Base-by-base conservation (phyloP, 2,113 vertebrate species). In the Catharus fuscescens region DNA sequence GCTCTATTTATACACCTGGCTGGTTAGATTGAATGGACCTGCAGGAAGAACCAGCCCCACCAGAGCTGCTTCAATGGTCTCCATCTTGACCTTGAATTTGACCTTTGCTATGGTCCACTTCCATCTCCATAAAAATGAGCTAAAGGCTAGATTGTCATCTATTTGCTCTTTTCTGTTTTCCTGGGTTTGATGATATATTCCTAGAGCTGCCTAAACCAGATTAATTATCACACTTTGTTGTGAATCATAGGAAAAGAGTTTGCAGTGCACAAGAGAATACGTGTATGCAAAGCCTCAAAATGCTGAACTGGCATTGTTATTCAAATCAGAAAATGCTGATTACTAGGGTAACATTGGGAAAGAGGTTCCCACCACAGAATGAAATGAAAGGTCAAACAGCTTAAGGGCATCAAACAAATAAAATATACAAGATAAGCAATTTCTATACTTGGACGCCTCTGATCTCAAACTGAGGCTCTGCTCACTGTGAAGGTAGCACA, bases 1-100 rank as follows among this genome's bases (percentile, higher is more conserved):
- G 93, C 93, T 98, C 91, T 96, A 83, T 97, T 97, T 97, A 44
- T 95, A 88, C 89, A 97, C 79, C 82, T 59, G 61, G 72, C 52
- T 66, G 38, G 38, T 52, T 79, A 96, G 94, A 97, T 50, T 95
- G 96, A 94, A 96, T 81, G 93, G 91, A 94, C 48, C 54, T 25
- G 47, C 45, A 42, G 60, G 50, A 93, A 66, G 52, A 56, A 18
- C 14, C 44, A 82, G 83, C 31, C 69, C 61, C 72, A 48, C 40
- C 88, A 88, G 57, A 82, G 61, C 53, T 53, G 60, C 87, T 84
- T 88, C 91, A 72, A 44, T 44, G 77, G 86, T 84, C 90, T 92
- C 82, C 73, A 47, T 66, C 82, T 67, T 45, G 85, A 97, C 97
- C 95, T 98, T 96, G 93, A 91, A 92, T 83, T 57, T 89, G 60